These are phyloP conservation scores for Scaptomyza polygonia DNA, from an alignment of 2,888 invertebrate species.

Conservation along the genomic window DNA sequence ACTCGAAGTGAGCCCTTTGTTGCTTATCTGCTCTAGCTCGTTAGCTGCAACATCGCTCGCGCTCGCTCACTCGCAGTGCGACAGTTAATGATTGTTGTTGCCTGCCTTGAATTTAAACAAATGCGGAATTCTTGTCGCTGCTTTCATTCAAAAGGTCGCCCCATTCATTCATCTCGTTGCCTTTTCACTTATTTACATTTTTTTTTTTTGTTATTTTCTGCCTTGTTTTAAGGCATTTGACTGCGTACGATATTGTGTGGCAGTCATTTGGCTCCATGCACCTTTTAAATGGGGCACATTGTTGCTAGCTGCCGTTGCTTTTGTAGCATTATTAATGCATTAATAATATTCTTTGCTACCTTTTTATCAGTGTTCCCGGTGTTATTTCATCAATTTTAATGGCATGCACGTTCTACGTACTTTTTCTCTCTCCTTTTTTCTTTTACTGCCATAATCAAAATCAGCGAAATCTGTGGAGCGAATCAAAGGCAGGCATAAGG, in stretches of 20 bases:
- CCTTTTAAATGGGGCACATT: slow-evolving; percentile 2
- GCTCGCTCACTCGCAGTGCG: slow-evolving; percentile 12
- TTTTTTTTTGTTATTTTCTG: slow-evolving; percentile 29
- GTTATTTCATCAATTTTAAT: slow-evolving; percentile 60
- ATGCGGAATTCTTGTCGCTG: slow-evolving; percentile 60
- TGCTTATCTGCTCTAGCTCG: background rate
- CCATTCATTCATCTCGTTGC: slow-evolving; percentile 47
- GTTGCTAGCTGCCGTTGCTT: slow-evolving; percentile 12
- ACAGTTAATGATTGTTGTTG: slow-evolving; percentile 68
- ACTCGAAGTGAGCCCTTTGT: slow-evolving; percentile 47
- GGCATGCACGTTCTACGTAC: slow-evolving; percentile 17
- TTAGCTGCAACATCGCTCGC: background rate
- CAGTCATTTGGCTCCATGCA: slow-evolving; percentile 20
- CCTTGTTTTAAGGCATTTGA: slow-evolving; percentile 50
- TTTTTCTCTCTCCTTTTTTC: slow-evolving; percentile 25
- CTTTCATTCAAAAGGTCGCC: slow-evolving; percentile 41
- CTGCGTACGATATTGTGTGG: slow-evolving; percentile 42
- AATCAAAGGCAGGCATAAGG: background rate
- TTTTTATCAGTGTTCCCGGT: slow-evolving; percentile 18
- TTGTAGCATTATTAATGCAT: slow-evolving; percentile 64
- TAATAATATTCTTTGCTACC: slow-evolving; percentile 50
- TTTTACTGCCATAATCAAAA: slow-evolving; percentile 48
- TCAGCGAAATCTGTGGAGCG: slow-evolving; percentile 13
- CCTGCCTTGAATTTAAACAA: slow-evolving; percentile 77
- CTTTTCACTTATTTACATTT: slow-evolving; percentile 35